Base-by-base conservation (phyloP, 35 echinoderm and acorn worm genomes). In the Anneissia japonica region DNA sequence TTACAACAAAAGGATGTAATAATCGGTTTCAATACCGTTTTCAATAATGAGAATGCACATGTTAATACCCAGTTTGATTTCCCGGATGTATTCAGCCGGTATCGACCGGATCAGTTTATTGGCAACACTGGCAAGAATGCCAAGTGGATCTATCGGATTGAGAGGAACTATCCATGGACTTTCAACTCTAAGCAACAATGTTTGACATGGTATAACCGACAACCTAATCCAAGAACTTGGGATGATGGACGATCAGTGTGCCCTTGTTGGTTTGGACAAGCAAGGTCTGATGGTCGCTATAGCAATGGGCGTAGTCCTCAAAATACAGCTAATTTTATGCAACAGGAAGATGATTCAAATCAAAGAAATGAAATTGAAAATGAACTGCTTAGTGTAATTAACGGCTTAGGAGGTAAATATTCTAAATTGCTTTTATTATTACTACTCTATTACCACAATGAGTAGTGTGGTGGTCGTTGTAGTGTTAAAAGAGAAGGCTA, bases 111-210 rank as follows among this genome's bases (percentile, higher is more conserved):
- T 43, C 77, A 77, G 31, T 32, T 81, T 0, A 43, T 85, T 3
- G 91, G 91, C 0, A 93, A 93, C 56, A 89, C 81, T 1, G 86
- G 86, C 0, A 36, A 80, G 4, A 74, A 84, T 35, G 91, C 86
- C 13, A 37, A 82, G 16, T 93, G 91, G 91, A 46, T 85, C 12
- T 88, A 79, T 37, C 72, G 91, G 4, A 43, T 93, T 74, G 91
- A 93, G 31, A 85, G 81, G 72, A 93, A 93, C 72, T 85, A 9
- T 12, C n/a, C 30, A 17, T 32, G 34, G 26, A 88, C 87, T 17
- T 10, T 85, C 3, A 93, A 88, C 28, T 39, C 51, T n/a, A 87
- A 87, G 31, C 73, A 82, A 17, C 7, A 21, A 28, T 93, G 91
- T 74, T 36, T 84, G 34, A 37, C 80, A 14, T 93, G 91, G 89